Base-by-base conservation (phyloP, 2,113 vertebrate species). In the Isurus oxyrinchus region DNA sequence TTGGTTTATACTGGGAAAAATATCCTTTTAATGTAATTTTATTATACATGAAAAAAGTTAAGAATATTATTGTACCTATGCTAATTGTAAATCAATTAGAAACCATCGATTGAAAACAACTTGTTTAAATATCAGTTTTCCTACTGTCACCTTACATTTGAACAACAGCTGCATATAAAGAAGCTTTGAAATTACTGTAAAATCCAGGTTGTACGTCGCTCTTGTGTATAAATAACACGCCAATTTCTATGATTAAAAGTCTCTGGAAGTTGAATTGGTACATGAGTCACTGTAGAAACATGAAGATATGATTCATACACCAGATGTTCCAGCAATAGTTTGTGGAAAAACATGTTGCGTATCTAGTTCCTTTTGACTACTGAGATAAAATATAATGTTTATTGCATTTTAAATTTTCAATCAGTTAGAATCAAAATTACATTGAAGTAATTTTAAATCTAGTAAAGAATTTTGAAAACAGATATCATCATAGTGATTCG, bases 1-100 rank as follows among this genome's bases (percentile, higher is more conserved):
- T 72, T 72, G 94, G 93, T 94, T 94, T 95, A 72, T 55, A 76
- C 49, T 76, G 94, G 67, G 67, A 16, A 95, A 91, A 95, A 95
- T 55, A 76, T 53, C 13, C 66, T 72, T 53, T 95, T 35, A 72
- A 72, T 95, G 66, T 35, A 35, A 49, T 69, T 95, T 95, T 95
- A 95, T 53, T 95, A 69, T 53, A 72, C 44, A 35, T 49, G 63
- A 16, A 72, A 94, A 31, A 44, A 55, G 44, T 95, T 35, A 11
- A 72, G 49, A 95, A 55, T 95, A 95, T 95, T 95, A 95, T 55
- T 95, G 25, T 13, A 40, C n/a, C 6, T 40, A 40, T 40, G 61
- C n/a, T 94, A 94, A 94, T 94, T 94, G 88, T 61, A 40, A 16
- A 21, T 66, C 90, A 94, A 44, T 94, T 94, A 66, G 2, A 57